Evolutionary conservation across 1,140 invertebrate genomes (phyloP), one percentile per base, ranked within the genome.

Genomic region (Diprion similis): DNA sequence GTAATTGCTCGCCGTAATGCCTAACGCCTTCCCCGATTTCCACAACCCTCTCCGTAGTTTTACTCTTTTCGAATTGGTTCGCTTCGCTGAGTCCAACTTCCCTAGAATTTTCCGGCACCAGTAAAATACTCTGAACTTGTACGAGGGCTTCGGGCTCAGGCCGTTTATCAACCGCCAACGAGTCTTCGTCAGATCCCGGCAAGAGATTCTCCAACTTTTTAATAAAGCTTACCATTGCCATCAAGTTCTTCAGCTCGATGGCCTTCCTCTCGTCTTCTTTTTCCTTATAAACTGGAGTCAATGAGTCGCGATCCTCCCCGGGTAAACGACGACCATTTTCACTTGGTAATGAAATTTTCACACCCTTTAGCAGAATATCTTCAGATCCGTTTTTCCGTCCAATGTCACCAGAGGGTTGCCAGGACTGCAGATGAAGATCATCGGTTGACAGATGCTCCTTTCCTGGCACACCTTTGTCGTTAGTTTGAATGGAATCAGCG

Each of bases 221-320:
- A 13, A 77, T 73, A 45, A 77, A 74, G 24, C 72, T 68, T 46
- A 77, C 66, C 24, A 77, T 72, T 3, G 73, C 71, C 46, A 75
- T 18, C 68, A 77, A 71, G 46, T 73, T 77, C 15, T 67, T 64
- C 71, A 75, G n/a, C 47, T 68, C 10, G 15, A 70, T 66, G 6
- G 64, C 46, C 45, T 74, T 72, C 59, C 11, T 70, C 18, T 15
- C 66, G 18, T 68, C 37, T 9, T 59, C 66, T 13, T 19, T 19
- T 11, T n/a, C 37, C 7, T 64, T 18, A 7, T 11, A 68, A 18
- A 17, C 66, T 45, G 37, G 4, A 18, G 66, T 13, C 66, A 15
- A 3, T 37, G 24, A 1, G 24, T 37, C 66, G 66, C 11, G 37
- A 13, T 9, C 66, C 37, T 68, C 66, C 66, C 17, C 59, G 8